Percentiles rank a stretch among this genome's conserved stretches.
phyloP scores from a whole-genome alignment of 2,113 vertebrate species.

The Reinhardtius hippoglossoides region DNA sequence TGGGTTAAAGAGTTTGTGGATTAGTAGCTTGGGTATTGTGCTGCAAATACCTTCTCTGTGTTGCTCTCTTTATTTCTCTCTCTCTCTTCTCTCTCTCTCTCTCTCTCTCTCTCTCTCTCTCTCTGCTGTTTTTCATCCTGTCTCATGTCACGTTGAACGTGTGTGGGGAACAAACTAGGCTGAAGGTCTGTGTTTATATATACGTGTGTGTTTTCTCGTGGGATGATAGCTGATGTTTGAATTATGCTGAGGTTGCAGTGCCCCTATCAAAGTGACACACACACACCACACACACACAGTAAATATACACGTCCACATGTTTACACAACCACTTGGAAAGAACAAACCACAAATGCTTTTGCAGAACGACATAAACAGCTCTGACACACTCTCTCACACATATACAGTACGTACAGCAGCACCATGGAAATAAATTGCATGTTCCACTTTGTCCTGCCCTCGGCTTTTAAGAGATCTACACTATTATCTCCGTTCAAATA shows the following conservation, averaged over 20 bases:
- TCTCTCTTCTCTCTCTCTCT: conserved; percentile 7
- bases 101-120: conserved; percentile 10
- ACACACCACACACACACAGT: background rate
- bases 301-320: conserved; percentile 1
- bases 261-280: conserved; percentile 15
- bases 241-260: conserved; percentile 48
- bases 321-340: conserved; percentile 3
- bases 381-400: background rate
- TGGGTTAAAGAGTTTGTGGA: conserved; percentile 68
- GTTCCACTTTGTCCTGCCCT: conserved; percentile 34
- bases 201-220: background rate
- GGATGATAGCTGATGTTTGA: conserved; percentile 20
- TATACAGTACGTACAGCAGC: conserved; percentile 17
- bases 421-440: conserved; percentile 41
- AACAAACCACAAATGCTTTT: conserved; percentile 18
- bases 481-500: conserved; percentile 43
- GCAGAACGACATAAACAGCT: conserved; percentile 9
- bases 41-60: conserved; percentile 50
- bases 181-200: conserved; percentile 1
- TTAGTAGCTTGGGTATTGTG: conserved; percentile 65
- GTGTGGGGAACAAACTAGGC: conserved; percentile 8
- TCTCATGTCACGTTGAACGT: conserved; percentile 41
- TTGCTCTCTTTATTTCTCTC: conserved; percentile 27
- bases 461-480: conserved; percentile 18
- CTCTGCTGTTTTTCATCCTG: conserved; percentile 18